phyloP scores from a whole-genome alignment of 2,113 vertebrate genomes.

The Nycticorax nycticorax region DNA sequence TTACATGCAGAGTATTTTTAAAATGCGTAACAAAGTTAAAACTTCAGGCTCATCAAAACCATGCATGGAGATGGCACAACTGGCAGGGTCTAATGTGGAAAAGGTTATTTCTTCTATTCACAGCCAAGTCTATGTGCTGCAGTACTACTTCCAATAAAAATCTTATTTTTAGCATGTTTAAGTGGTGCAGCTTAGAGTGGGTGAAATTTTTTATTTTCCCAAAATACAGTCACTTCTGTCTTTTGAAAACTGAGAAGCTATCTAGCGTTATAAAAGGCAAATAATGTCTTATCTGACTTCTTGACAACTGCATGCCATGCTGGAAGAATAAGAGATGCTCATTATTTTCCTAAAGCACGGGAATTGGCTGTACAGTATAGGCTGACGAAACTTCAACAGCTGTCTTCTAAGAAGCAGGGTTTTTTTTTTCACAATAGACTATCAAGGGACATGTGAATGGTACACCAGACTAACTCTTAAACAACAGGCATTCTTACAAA shows the following conservation, averaged over 20 bases:
- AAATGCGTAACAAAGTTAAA: neutral
- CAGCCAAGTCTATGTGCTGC: constrained; percentile 7
- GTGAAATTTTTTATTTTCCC: constrained; percentile 10
- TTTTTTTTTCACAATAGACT: constrained; percentile 24
- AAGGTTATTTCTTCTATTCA: constrained; percentile 17
- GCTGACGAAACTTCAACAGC: constrained; percentile 59
- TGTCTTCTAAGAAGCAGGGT: constrained; percentile 22
- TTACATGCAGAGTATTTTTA: neutral
- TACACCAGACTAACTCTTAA: constrained; percentile 22
- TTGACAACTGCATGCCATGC: constrained; percentile 3
- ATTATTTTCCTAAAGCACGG: constrained; percentile 52
- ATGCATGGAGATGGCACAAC: neutral
- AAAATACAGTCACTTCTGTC: neutral
- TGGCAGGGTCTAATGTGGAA: neutral
- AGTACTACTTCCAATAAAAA: constrained; percentile 12
- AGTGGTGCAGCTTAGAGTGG: neutral
- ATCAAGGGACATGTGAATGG: constrained; percentile 38
- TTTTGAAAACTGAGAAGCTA: neutral
- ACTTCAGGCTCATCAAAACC: neutral
- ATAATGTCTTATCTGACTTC: constrained; percentile 1
- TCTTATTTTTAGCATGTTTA: constrained; percentile 38
- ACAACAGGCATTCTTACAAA: constrained; percentile 43
- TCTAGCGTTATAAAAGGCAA: neutral
- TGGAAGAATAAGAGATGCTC: constrained; percentile 42
- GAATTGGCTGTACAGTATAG: constrained; percentile 12